Percentiles rank a stretch among this genome's conserved stretches.
phyloP scores from a whole-genome alignment of 2,797 vertebrate species.

The Sebastiscus albofasciatus region DNA sequence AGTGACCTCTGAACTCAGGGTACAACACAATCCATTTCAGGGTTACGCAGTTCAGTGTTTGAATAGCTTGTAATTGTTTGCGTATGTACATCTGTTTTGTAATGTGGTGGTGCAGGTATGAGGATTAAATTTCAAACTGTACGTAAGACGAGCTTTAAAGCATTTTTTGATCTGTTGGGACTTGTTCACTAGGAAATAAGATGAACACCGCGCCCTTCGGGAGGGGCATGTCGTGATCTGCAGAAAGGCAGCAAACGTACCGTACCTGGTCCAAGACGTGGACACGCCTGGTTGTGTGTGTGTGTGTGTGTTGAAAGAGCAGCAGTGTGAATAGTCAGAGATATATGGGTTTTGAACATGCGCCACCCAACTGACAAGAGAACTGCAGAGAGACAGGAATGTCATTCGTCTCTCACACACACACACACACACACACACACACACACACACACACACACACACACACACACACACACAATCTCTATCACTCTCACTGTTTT shows the following conservation, averaged over 20 bases:
- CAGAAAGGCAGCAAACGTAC: slow-evolving; percentile 27
- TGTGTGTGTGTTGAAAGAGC: slow-evolving; percentile 14
- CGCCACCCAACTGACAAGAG: neutral
- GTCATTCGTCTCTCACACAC: neutral
- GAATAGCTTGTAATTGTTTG: neutral
- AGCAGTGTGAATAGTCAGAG: neutral
- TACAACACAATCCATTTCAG: neutral
- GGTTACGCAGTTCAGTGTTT: neutral
- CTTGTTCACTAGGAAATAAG: slow-evolving; percentile 65
- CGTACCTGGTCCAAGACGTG: neutral
- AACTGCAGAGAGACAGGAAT: slow-evolving; percentile 20
- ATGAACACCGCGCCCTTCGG: slow-evolving; percentile 44
- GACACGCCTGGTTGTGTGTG: slow-evolving; percentile 13
- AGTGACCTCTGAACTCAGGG: neutral
- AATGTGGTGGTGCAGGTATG: neutral
- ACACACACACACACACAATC: neutral
- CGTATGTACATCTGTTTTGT: neutral
- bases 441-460: neutral
- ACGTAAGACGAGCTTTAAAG: neutral
- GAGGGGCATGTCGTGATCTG: slow-evolving; percentile 60
- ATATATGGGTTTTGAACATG: slow-evolving; percentile 13
- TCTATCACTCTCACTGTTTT: neutral
- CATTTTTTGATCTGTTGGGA: slow-evolving; percentile 64
- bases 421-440: neutral
- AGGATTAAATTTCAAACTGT: neutral